Base-by-base conservation (phyloP, 2,888 invertebrate genomes). In the Cactoblastis cactorum region DNA sequence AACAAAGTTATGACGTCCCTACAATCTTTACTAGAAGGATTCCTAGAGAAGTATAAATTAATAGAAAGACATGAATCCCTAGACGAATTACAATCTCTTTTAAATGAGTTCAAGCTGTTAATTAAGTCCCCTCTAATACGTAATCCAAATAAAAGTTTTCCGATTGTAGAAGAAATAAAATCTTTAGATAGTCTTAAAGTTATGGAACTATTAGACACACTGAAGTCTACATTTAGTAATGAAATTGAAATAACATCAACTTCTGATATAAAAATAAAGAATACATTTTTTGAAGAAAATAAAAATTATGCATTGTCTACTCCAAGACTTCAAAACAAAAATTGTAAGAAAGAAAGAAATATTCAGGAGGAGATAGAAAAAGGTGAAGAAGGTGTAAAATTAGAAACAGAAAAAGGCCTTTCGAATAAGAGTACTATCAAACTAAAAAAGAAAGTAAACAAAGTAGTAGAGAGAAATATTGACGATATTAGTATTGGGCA, bases 1-100 rank as follows among this genome's bases (percentile, higher is more conserved):
- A 53, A 41, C 15, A 71, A 69, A 54, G 59, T 76, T 0, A 70
- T 65, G 34, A 50, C 60, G 33, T 54, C 74, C 9, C 54, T 79
- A 19, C 54, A 63, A 50, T 52, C 53, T 1, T 56, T 73, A 12
- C 34, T 67, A n/a, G 63, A 71, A 52, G 59, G 65, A 9, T 52
- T 54, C 11, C 15, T 58, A 4, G 70, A 70, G 46, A 57, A 56
- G 9, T 62, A 71, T 12, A 65, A 52, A 51, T 28, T 62, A 0
- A 57, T 53, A 33, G 51, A 50, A 12, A 61, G 65, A 15, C n/a
- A 50, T 3, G 45, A 51, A 9, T 57, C 60, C 0, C 37, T 53
- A 0, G 45, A 55, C 3, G 69, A 70, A 24, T 45, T 75, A 4
- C 56, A 67, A 39, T 62, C 56, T 19, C 60, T 74, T 8, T 51